These are phyloP conservation scores for Drosophila sp. DNA, from an alignment of 1,140 invertebrate species.

Conservation along the genomic window DNA sequence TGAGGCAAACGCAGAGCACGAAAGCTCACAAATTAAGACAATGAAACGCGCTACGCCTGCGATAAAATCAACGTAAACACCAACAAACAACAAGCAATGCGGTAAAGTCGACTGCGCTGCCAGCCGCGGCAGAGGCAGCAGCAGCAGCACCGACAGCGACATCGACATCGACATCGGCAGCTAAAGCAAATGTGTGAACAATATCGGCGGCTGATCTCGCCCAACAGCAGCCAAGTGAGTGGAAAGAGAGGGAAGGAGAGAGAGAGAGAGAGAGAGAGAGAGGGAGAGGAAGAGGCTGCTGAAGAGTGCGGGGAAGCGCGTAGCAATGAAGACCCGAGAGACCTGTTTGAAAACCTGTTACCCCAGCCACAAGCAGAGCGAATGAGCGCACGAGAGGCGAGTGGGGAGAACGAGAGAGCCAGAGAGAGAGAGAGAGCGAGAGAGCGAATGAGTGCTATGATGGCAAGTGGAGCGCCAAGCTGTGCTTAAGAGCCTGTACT, in stretches of 20 bases:
- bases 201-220: conserved; percentile 77
- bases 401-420: too few relatives aligned
- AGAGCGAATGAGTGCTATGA: conserved; percentile 12
- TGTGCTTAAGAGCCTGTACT: conserved; percentile 49
- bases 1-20: not conserved
- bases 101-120: conserved; percentile 30
- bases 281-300: conserved; percentile 12
- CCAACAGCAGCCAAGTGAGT: conserved; percentile 58
- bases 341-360: conserved; percentile 81
- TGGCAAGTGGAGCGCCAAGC: conserved; percentile 47
- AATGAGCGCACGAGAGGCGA: conserved; percentile 25
- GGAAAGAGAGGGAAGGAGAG: conserved; percentile 14
- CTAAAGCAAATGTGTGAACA: conserved; percentile 78
- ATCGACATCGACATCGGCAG: conserved; percentile 45
- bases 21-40: conserved; percentile 75
- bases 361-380: conserved; percentile 47
- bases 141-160: conserved; percentile 11
- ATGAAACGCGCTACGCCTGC: conserved; percentile 71
- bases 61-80: conserved; percentile 76
- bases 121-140: conserved; percentile 3
- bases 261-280: conserved; percentile 11
- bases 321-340: conserved; percentile 51
- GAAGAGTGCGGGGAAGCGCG: not conserved
- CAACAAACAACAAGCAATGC: conserved; percentile 44
- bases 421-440: conserved; percentile 2